Base-by-base conservation (phyloP, 2,113 vertebrate genomes). In the Scortum barcoo region DNA sequence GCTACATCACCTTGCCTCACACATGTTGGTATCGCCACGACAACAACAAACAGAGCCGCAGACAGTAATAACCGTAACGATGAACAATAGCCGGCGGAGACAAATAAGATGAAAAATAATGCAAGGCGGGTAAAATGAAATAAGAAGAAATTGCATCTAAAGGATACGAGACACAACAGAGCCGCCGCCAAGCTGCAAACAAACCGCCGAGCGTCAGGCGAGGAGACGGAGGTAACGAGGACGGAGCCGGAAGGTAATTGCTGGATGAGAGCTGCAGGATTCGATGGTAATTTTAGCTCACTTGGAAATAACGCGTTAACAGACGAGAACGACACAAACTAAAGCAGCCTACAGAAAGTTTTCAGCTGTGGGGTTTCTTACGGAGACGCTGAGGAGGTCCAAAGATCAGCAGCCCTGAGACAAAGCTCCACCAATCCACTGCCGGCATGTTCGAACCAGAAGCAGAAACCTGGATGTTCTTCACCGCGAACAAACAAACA, bases 251-350 rank as follows among this genome's bases (percentile, higher is more conserved):
- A 51, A 5, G 28, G n/a, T 60, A 70, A 50, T 14, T 51, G 40
- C 20, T 7, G n/a, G 51, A 54, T 1, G 20, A 24, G 62, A 83
- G 70, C 90, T n/a, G 48, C 68, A n/a, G 81, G 85, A 86, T 56
- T 17, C 12, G 13, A 20, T 44, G 38, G 74, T 88, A 87, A 90
- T 89, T 77, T 69, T 74, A 79, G 62, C 62, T 84, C 26, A 44
- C 51, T 72, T 58, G 54, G 72, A 80, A 86, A 89, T 69, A 84
- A 78, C 30, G 76, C 5, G 36, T 63, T 77, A 33, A 62, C 2
- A 14, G 20, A 8, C 4, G 2, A 65, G 14, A 72, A 61, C 24
- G 16, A 36, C 42, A 54, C 42, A 57, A 61, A 33, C 40, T 24
- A 46, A 83, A 73, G 17, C 17, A 8, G 19, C 2, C 33, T 5